Base-by-base conservation (phyloP, 1,140 invertebrate genomes). In the Oryctes rhinoceros region DNA sequence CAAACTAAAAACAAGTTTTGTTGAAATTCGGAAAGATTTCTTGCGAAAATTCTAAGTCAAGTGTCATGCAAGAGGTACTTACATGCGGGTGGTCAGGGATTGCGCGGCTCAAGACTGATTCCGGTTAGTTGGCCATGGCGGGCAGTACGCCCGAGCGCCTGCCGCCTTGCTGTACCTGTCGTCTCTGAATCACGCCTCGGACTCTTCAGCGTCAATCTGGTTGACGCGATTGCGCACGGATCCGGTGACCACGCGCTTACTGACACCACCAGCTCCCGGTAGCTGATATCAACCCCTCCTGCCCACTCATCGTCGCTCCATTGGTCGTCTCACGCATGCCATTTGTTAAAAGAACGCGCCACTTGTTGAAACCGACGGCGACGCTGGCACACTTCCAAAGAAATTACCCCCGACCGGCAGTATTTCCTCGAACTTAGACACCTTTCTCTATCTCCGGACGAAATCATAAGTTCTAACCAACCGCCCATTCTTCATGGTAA, bases 161-260 rank as follows among this genome's bases (percentile, higher is more conserved):
- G 85, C 85, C 84, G 85, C 85, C 85, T 86, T 84, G 84, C 82
- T 84, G 85, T 84, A 84, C 83, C 83, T 84, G 85, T 85, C 83
- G 84, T 83, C 84, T 85, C 82, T 83, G 83, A 86, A 82, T 85
- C 84, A 81, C 81, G 83, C 81, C 82, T 76, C 81, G 39, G 79
- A 81, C 24, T 35, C 65, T 78, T 79, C 81, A 78, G 78, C 37
- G 75, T 76, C 47, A 76, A 76, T 75, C 80, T 80, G 80, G 79
- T 77, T 83, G 78, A 79, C 82, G 84, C 84, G 84, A 84, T 84
- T 85, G 84, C 84, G 84, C 84, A 85, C 78, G 79, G 78, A 78
- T 59, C 71, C 71, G 80, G 53, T 79, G 76, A 82, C 82, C 83
- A 84, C 84, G 84, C 84, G 84, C 83, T 75, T 78, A 84, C 83